Evolutionary conservation across 2,888 invertebrate genomes (phyloP), one percentile per base, ranked within the genome.

Genomic region (Gastracanthus pulcherrimus): DNA sequence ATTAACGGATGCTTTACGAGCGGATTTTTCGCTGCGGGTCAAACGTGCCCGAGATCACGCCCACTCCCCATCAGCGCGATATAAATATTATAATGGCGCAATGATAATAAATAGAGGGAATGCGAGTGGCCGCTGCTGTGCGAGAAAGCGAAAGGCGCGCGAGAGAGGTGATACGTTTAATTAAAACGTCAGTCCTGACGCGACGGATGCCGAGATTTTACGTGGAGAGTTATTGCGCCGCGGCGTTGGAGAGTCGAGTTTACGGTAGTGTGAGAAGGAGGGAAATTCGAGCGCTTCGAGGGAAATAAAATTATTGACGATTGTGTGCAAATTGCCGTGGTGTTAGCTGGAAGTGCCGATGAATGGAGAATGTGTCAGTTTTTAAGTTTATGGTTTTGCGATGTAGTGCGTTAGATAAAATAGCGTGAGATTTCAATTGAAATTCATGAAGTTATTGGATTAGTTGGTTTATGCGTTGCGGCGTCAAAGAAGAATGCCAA

Each of bases 311-410:
- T 78, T 41, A 78, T 71, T 29, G 48, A 19, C 48, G 51, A 72
- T 79, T 72, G 66, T 66, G 71, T 72, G 72, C 66, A 51, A 79
- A 79, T 79, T 66, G 45, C 38, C 76, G 55, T 62, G 62, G 23
- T 34, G 48, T n/a, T n/a, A n/a, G n/a, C n/a, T n/a, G n/a, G n/a
- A n/a, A 76, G 23, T 7, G 48, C n/a, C 6, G 62, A 4, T 45
- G 64, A 34, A 16, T 36, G 51, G 36, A 13, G 23, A 64, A 4
- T 13, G n/a, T n/a, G 23, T 38, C 4, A 23, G 51, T 23, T 51
- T 23, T 51, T 23, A 1, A 19, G 19, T 7, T 41, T 13, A 41
- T 13, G 3, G 13, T 13, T 38, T 6, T 13, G 3, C 13, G n/a
- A n/a, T n/a, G n/a, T n/a, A n/a, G n/a, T n/a, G n/a, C n/a, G n/a